Evolutionary conservation across 2,113 vertebrate genomes (phyloP), one percentile per base, ranked within the genome.

Genomic region (Phaetusa simplex): DNA sequence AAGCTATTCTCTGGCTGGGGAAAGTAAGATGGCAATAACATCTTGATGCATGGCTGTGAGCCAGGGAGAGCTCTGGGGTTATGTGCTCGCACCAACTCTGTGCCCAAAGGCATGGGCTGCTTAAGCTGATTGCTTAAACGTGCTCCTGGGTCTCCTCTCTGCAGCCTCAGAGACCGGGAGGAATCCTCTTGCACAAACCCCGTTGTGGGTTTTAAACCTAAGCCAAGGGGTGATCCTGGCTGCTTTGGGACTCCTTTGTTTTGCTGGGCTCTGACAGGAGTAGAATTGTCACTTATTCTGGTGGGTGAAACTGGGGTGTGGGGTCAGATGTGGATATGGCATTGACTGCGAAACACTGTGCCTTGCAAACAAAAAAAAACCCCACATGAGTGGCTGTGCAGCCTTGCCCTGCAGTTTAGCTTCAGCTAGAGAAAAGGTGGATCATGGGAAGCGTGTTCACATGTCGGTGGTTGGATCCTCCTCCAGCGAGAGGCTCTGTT

Each of bases 141-240:
- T 8, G 1, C 19, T 47, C 32, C n/a, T 67, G 47, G 20, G 18
- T 40, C 20, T 64, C 32, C 12, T 50, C 36, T 62, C 21, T 56
- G 38, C 23, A 76, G 43, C 64, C 59, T 86, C 0, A 0, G 77
- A 42, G 42, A 55, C 50, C 32, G 26, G 16, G 9, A 47, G 34
- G 30, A 61, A 34, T 62, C 34, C 18, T 85, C 47, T 30, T 62
- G 45, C 62, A 21, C n/a, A 62, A 80, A 69, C 3, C 8, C 12
- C 0, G 0, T 0, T n/a, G 23, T 32, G 43, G 0, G 11, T 14
- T 67, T 59, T 30, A 64, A 72, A 23, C 14, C 14, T 5, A 32
- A 82, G 40, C 11, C 6, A 20, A 49, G 22, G 14, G 9, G 3
- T 64, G 71, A 64, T 8, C n/a, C 43, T 32, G 12, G 40, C 16